These are phyloP conservation scores for Ciconia maguari DNA, from an alignment of 2,113 vertebrate species.

Conservation along the genomic window DNA sequence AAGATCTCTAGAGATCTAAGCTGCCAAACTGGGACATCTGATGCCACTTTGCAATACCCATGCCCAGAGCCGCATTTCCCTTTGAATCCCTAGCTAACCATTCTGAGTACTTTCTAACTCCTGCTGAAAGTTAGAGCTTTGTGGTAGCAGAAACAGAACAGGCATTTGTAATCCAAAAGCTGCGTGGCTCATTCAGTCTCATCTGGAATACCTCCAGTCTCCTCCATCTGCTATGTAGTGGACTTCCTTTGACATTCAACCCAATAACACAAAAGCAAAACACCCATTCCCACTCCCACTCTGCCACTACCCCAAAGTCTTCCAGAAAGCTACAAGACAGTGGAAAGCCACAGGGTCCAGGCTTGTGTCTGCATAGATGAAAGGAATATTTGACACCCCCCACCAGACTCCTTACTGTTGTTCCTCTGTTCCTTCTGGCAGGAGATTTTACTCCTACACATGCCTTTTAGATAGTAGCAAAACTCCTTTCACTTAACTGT, in stretches of 20 bases:
- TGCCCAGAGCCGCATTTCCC: not conserved
- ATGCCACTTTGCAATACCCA: not conserved
- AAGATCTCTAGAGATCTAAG: not conserved
- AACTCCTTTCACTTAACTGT: not conserved
- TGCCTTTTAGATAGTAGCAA: not conserved
- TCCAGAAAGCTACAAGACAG: not conserved
- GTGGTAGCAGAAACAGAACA: not conserved
- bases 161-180: not conserved
- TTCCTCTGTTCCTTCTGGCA: not conserved
- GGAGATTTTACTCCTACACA: not conserved
- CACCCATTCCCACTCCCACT: not conserved
- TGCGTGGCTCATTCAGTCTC: not conserved
- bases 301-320: not conserved
- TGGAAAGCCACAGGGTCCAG: not conserved
- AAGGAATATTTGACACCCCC: not conserved
- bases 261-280: not conserved
- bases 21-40: not conserved
- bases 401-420: not conserved
- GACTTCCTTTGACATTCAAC: not conserved
- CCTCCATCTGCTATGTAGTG: not conserved
- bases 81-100: not conserved
- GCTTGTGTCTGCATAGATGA: conserved; percentile 24
- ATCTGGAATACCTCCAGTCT: not conserved
- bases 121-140: not conserved
- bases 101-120: not conserved